Evolutionary conservation across 2,888 invertebrate species (phyloP).

Genomic region (Caenorhabditis parvicauda): DNA sequence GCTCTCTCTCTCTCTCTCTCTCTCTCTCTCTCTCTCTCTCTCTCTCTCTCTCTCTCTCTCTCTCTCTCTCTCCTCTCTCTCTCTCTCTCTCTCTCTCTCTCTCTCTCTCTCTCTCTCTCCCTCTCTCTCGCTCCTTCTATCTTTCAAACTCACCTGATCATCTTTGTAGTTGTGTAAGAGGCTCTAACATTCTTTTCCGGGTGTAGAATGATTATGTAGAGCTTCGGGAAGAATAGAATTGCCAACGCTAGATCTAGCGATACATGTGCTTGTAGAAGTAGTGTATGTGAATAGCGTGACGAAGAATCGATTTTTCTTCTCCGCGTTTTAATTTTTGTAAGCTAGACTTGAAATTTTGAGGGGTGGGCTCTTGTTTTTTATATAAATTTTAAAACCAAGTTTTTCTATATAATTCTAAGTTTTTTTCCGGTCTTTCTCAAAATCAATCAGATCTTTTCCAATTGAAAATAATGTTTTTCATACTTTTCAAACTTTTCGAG

Average conservation of each 20-base stretch:
- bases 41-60: constrained; percentile 2
- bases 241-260: no score
- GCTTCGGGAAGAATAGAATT: constrained; percentile 76
- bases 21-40: constrained; percentile 3
- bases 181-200: constrained; percentile 78
- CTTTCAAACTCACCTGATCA: constrained; percentile 68
- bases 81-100: constrained; percentile 3
- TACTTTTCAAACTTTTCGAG: no score
- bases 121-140: no score
- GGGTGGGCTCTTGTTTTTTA: neutral
- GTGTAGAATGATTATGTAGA: constrained; percentile 75
- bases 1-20: no score
- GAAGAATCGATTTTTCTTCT: no score
- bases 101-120: constrained; percentile 4
- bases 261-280: no score
- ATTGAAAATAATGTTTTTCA: no score
- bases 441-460: no score
- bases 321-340: neutral
- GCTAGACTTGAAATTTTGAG: neutral
- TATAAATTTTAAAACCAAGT: no score
- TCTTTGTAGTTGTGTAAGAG: constrained; percentile 75
- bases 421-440: no score
- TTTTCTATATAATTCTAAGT: no score
- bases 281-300: no score
- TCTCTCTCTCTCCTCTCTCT: neutral